Conservation (phyloP, 1,140 invertebrate species). For the Medauroidea extradentata region DNA sequence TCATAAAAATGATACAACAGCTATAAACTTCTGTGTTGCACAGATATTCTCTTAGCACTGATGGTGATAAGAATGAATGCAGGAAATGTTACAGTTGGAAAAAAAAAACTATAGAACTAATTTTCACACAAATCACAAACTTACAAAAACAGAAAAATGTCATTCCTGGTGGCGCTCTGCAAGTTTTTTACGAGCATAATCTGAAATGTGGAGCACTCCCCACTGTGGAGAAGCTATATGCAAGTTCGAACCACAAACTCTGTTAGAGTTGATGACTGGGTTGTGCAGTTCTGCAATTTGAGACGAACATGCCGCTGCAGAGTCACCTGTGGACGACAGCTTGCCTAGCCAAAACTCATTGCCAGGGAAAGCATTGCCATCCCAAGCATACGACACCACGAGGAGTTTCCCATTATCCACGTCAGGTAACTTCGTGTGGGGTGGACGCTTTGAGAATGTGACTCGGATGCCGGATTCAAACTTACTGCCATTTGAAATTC, state of each 20-base stretch:
- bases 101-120: too few species aligned
- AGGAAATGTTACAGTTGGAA: too few species aligned
- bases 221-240: conserved; percentile 46
- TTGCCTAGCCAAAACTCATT: conserved; percentile 43
- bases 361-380: conserved; percentile 58
- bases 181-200: conserved; percentile 45
- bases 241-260: conserved; percentile 44
- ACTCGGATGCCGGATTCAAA: conserved; percentile 36
- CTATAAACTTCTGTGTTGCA: too few species aligned
- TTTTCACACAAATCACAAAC: too few species aligned
- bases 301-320: conserved; percentile 56
- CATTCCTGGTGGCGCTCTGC: conserved; percentile 26
- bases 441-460: conserved; percentile 40
- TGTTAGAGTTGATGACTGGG: conserved; percentile 47
- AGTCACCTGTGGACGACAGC: conserved; percentile 50
- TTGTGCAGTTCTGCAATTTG: conserved; percentile 56
- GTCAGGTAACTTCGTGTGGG: conserved; percentile 37
- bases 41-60: too few species aligned
- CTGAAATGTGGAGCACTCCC: conserved; percentile 48
- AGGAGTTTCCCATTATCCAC: conserved; percentile 49
- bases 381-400: conserved; percentile 62
- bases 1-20: too few species aligned
- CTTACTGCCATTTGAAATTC: conserved; percentile 40
- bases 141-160: too few species aligned
- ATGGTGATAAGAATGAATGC: too few species aligned